Percentiles rank a stretch among this genome's conserved stretches.
These are phyloP conservation scores for Drosophila obscura DNA, from an alignment of 1,140 invertebrate genomes.

Conservation along the genomic window DNA sequence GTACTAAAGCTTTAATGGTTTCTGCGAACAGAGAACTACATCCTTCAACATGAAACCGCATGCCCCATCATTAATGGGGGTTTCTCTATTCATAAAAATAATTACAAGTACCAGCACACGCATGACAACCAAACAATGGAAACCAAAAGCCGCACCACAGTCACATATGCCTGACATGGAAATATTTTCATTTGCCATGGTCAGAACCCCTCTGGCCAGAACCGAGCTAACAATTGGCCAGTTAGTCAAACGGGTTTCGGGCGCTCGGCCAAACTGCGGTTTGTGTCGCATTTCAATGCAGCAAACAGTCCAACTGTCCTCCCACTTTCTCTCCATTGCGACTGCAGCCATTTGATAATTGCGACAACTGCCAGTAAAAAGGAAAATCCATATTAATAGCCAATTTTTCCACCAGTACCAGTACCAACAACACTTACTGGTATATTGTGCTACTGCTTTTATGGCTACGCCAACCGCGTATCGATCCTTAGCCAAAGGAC, in stretches of 20 bases:
- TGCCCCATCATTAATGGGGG: neutral
- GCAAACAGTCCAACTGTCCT: slow-evolving; percentile 57
- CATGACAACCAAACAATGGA: slow-evolving; percentile 28
- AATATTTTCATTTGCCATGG: slow-evolving; percentile 53
- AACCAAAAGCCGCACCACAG: slow-evolving; percentile 37
- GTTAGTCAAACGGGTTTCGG: slow-evolving; percentile 56
- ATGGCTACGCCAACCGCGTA: slow-evolving; percentile 66
- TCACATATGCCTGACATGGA: slow-evolving; percentile 44
- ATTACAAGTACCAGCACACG: slow-evolving; percentile 12
- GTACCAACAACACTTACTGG: slow-evolving; percentile 9
- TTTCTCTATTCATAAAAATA: slow-evolving; percentile 4
- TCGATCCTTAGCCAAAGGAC: slow-evolving; percentile 53
- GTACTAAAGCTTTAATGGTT: neutral
- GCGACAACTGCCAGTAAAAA: slow-evolving; percentile 19
- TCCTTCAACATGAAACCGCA: too few relatives aligned
- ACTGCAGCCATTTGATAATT: slow-evolving; percentile 70
- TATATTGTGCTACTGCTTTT: slow-evolving; percentile 37
- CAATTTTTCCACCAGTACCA: slow-evolving; percentile 35
- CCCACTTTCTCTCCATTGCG: slow-evolving; percentile 36
- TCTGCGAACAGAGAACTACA: neutral
- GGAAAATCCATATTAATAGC: slow-evolving; percentile 67
- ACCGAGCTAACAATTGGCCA: slow-evolving; percentile 57
- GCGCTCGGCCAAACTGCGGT: slow-evolving; percentile 66
- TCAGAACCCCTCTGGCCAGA: neutral
- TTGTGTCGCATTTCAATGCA: slow-evolving; percentile 71